Conservation (phyloP, 2,888 invertebrate genomes). For the Protonemura montana region DNA sequence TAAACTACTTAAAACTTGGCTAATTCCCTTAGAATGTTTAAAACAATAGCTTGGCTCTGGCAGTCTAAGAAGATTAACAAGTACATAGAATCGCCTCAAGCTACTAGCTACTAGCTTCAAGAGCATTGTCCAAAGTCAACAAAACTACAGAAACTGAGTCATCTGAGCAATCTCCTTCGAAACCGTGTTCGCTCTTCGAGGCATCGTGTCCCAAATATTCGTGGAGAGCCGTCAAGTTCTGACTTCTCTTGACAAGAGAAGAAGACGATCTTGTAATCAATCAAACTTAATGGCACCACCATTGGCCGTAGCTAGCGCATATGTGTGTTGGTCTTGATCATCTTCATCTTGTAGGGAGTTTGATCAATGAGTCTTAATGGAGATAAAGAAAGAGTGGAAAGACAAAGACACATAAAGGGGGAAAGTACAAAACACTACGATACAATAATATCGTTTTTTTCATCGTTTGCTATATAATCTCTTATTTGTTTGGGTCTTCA, state of each 20-base stretch:
- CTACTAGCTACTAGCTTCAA: not conserved
- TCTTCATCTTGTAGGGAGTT: conserved; percentile 40
- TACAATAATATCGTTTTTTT: not conserved
- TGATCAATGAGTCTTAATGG: conserved; percentile 48
- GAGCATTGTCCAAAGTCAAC: conserved; percentile 27
- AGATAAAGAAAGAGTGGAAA: conserved; percentile 10
- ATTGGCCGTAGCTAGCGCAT: conserved; percentile 39
- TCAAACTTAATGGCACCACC: conserved; percentile 42
- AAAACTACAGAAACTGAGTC: conserved; percentile 4
- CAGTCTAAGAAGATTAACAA: not conserved
- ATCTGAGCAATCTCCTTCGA: not conserved
- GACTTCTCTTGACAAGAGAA: not conserved
- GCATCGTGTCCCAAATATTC: conserved; percentile 17
- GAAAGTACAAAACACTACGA: not conserved
- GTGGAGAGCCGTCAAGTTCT: not conserved
- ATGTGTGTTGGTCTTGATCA: conserved; percentile 28
- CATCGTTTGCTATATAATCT: not conserved
- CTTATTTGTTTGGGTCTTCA: not conserved
- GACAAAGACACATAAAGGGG: not conserved
- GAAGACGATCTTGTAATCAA: conserved; percentile 41
- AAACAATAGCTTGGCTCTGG: not conserved
- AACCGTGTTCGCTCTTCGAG: not conserved
- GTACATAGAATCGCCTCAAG: not conserved
- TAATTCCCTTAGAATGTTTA: not conserved
- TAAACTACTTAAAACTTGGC: not conserved